A percentile compares a stretch with the other conserved stretches of the same genome.
Evolutionary conservation across 2,888 invertebrate genomes (phyloP).

Genomic region (Pristionchus arcanus): DNA sequence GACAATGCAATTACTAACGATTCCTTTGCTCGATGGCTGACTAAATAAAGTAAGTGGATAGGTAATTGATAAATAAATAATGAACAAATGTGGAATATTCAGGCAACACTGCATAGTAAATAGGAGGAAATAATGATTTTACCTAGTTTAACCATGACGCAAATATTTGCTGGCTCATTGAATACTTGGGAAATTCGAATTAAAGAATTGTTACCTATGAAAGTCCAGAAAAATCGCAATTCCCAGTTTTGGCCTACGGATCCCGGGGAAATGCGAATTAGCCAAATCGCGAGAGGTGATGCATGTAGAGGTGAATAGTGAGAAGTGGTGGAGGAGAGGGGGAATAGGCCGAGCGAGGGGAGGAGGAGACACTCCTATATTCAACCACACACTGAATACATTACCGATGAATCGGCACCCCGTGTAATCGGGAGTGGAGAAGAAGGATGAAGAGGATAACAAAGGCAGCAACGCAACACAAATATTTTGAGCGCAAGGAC

Average conservation of each 20-base stretch:
- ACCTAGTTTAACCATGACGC: too few relatives aligned
- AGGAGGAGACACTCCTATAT: not conserved
- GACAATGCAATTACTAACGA: not conserved
- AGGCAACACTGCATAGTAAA: too few relatives aligned
- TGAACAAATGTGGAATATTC: too few relatives aligned
- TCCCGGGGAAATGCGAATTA: not conserved
- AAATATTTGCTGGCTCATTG: too few relatives aligned
- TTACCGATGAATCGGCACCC: not conserved
- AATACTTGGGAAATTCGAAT: too few relatives aligned
- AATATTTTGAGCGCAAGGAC: not conserved
- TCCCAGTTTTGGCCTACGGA: not conserved
- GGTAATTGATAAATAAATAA: too few relatives aligned
- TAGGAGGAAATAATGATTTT: too few relatives aligned
- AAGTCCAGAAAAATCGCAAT: not conserved
- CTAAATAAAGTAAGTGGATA: too few relatives aligned
- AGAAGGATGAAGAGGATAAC: not conserved
- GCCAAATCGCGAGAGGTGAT: constrained; percentile 22
- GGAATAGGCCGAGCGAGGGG: not conserved
- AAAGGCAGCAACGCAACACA: not conserved
- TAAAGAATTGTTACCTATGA: too few relatives aligned
- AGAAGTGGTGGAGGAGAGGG: not conserved
- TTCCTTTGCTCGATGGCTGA: not conserved
- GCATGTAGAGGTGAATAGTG: constrained; percentile 12
- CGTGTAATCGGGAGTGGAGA: not conserved
- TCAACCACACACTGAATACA: constrained; percentile 37